Percentiles rank a stretch among this genome's conserved stretches.
Conservation (phyloP, 1,140 invertebrate genomes). For the Vanessa atalanta region DNA sequence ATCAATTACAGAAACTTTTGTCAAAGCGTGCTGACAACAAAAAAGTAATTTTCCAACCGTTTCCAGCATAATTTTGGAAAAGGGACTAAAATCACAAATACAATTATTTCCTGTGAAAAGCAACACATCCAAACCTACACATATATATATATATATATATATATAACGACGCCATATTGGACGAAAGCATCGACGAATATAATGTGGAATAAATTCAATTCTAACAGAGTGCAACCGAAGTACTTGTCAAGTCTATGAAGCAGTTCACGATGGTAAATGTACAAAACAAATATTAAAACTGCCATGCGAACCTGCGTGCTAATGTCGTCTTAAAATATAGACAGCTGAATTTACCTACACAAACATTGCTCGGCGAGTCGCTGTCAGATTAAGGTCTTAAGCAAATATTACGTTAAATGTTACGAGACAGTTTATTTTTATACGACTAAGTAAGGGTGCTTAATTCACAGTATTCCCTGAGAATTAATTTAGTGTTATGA, state of each 20-base stretch:
- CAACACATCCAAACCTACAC: not conserved
- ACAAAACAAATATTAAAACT: slow-evolving; percentile 18
- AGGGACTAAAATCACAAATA: too few species aligned
- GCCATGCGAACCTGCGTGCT: slow-evolving; percentile 16
- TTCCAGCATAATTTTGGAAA: too few species aligned
- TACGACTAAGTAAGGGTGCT: too few species aligned
- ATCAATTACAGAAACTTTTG: too few species aligned
- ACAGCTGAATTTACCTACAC: not conserved
- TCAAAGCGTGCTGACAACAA: too few species aligned
- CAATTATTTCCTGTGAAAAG: too few species aligned
- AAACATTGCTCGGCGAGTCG: not conserved
- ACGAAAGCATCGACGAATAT: not conserved
- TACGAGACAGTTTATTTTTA: too few species aligned
- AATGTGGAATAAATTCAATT: not conserved
- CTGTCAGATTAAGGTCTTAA: slow-evolving; percentile 11
- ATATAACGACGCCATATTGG: not conserved
- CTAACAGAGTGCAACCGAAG: not conserved
- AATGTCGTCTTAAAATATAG: slow-evolving; percentile 21
- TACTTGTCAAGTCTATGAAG: slow-evolving; percentile 1
- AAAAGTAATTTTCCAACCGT: too few species aligned
- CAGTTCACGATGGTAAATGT: not conserved
- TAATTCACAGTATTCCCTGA: too few species aligned
- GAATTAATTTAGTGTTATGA: too few species aligned
- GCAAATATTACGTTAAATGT: not conserved
- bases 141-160: too few species aligned